Evolutionary conservation across 2,797 vertebrate species (phyloP), one percentile per base, ranked within the genome.

Genomic region (Chelmon rostratus): DNA sequence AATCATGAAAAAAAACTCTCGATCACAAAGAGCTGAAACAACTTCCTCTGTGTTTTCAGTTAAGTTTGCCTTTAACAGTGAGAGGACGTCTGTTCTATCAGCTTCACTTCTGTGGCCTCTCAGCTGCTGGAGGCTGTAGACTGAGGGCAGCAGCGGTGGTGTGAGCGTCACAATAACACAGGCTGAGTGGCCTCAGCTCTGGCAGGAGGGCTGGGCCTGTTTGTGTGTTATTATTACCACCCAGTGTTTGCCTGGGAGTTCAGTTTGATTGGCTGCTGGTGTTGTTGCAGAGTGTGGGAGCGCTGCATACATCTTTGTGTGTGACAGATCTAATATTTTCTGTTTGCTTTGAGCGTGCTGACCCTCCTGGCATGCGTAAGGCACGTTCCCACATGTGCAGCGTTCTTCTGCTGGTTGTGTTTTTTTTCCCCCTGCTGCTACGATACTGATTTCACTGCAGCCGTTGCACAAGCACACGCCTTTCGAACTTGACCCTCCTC

Each of bases 341-440:
- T 89, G 47, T 84, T 84, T 82, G 74, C 69, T 15, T 40, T 37
- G 65, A 73, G 54, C 16, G 31, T 37, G 78, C 65, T 33, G 47
- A 64, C 74, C 72, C 73, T 86, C 47, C 64, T 68, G 89, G 88
- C 82, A 77, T 92, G 79, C 61, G 79, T 74, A 3, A 88, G 88
- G 68, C 93, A 92, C 86, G 93, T 93, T 94, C 82, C 79, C 89
- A 94, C 93, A 92, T 15, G 93, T 82, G 79, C 53, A 63, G 15
- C 61, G 49, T 46, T 61, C 42, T 76, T 23, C 68, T 50, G 13
- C 25, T 64, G n/a, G 12, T n/a, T 63, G 42, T 68, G 62, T 50
- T 46, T 65, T 49, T 33, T 28, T 47, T 25, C 3, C n/a, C n/a
- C n/a, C 68, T 8, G 8, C 68, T 66, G 19, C 65, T 52, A 10